These are phyloP conservation scores for Dreissena polymorpha DNA, from an alignment of 1,140 invertebrate species.

Conservation along the genomic window DNA sequence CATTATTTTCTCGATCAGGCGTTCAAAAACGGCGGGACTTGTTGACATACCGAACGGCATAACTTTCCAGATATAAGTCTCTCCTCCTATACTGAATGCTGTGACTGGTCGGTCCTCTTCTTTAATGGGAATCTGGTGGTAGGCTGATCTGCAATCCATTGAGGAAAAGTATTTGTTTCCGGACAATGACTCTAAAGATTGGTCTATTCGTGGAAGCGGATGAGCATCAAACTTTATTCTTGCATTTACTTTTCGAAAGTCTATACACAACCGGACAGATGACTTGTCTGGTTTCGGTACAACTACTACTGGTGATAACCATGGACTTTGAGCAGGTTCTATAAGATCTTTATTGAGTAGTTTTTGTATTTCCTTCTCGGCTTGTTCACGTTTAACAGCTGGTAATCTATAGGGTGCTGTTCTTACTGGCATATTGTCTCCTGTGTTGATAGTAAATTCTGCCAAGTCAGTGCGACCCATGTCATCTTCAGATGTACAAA, in stretches of 20 bases:
- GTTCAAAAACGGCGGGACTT: slow-evolving; percentile 17
- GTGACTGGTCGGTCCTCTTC: slow-evolving; percentile 24
- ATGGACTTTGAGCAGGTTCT: slow-evolving; percentile 5
- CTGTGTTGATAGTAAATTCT: slow-evolving; percentile 30
- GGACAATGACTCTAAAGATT: slow-evolving; percentile 14
- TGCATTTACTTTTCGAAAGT: slow-evolving; percentile 31
- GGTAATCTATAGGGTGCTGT: slow-evolving; percentile 11
- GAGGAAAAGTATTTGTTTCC: slow-evolving; percentile 23
- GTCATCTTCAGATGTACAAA: slow-evolving; percentile 10
- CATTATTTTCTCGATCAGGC: slow-evolving; percentile 18
- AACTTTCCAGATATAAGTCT: slow-evolving; percentile 15
- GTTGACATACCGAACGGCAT: slow-evolving; percentile 40
- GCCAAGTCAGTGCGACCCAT: slow-evolving; percentile 22
- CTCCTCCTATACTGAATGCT: slow-evolving; percentile 24
- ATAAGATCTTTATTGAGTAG: slow-evolving; percentile 19
- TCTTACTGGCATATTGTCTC: neutral
- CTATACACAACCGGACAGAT: slow-evolving; percentile 11
- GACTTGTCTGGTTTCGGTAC: slow-evolving; percentile 13
- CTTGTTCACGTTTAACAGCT: slow-evolving; percentile 3
- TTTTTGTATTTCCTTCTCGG: slow-evolving; percentile 23
- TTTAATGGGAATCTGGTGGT: slow-evolving; percentile 7
- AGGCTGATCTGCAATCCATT: neutral
- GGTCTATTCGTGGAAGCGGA: slow-evolving; percentile 20
- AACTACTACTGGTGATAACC: slow-evolving; percentile 7
- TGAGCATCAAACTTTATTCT: slow-evolving; percentile 21